Evolutionary conservation across 2,888 invertebrate species (phyloP), one percentile per base, ranked within the genome.

Genomic region (Euphydryas editha): DNA sequence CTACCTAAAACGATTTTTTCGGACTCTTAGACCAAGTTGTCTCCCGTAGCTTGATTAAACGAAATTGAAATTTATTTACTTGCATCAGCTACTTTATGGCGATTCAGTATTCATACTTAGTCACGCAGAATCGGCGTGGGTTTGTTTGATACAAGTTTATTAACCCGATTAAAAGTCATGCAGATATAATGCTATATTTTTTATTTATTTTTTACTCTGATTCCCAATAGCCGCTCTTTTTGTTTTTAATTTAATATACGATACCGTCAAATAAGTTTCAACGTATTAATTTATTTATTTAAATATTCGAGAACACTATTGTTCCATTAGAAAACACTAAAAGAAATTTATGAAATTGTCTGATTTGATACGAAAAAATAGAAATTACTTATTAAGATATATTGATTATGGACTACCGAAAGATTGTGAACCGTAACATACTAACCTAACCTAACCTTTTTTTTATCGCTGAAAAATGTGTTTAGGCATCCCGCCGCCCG

Each of bases 71-170:
- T 49, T 63, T 58, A 58, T 49, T 63, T 42, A 42, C 18, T 20
- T 58, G 36, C 20, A 47, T 24, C 17, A 21, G 42, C 49, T 58
- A 49, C 49, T 51, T 63, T 42, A 58, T 51, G 63, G 59, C 61
- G 58, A 60, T 65, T 67, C 62, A 59, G 57, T 56, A 59, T 65
- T 67, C 64, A 59, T 64, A 65, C 64, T 67, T 59, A 67, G 66
- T 67, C 67, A 69, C 60, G 62, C 61, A 59, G 61, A 59, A 21
- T 59, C 18, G 39, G 64, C 49, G 67, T 65, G 65, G 65, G 65
- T 65, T 62, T 51, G 55, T 54, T 69, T 67, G 54, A 64, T 58
- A 51, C 49, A 64, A 67, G 69, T 63, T 69, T 66, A 56, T 66
- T 64, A 64, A 60, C 37, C 67, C 58, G 42, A 64, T 64, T 59